Percentiles rank a stretch among this genome's conserved stretches.
Evolutionary conservation across 2,888 invertebrate genomes (phyloP).

Genomic region (Chorisops tibialis): DNA sequence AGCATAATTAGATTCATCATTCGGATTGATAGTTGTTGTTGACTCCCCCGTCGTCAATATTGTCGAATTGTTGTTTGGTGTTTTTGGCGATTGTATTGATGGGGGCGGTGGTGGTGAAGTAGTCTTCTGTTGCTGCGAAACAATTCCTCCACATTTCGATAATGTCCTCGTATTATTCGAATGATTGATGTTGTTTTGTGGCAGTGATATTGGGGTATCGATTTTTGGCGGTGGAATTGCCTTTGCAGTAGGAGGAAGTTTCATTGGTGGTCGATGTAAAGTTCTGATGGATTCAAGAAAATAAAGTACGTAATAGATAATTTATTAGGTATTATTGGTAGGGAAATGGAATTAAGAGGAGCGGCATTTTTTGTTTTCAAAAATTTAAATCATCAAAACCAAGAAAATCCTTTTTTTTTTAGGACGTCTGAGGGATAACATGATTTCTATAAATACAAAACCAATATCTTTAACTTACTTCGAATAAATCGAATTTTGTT

Average conservation of each 20-base stretch:
- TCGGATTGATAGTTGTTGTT: conserved; percentile 46
- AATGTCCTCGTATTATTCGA: conserved; percentile 3
- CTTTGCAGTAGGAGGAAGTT: conserved; percentile 51
- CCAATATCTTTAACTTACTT: conserved; percentile 48
- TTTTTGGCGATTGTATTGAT: conserved; percentile 35
- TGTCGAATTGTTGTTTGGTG: conserved; percentile 23
- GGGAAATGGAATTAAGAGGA: too few relatives aligned
- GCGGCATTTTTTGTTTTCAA: too few relatives aligned
- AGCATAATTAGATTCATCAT: conserved; percentile 52
- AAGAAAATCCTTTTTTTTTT: too few relatives aligned
- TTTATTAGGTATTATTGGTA: too few relatives aligned
- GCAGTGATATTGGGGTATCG: conserved; percentile 46
- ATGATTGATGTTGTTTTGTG: conserved; percentile 23
- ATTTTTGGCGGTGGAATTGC: conserved; percentile 52
- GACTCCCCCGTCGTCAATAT: conserved; percentile 29
- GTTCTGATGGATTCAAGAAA: conserved; percentile 45
- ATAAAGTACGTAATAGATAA: too few relatives aligned
- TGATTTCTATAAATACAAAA: too few relatives aligned
- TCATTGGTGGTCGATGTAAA: conserved; percentile 50
- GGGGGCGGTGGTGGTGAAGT: conserved; percentile 30
- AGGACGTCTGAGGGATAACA: too few relatives aligned
- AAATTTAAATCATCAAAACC: too few relatives aligned
- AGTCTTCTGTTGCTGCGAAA: conserved; percentile 17
- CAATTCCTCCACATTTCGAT: neutral
- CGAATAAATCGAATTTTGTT: conserved; percentile 44